Evolutionary conservation across 35 echinoderm and acorn worm genomes (phyloP), one percentile per base, ranked within the genome.

Genomic region (Chiridota heheva): DNA sequence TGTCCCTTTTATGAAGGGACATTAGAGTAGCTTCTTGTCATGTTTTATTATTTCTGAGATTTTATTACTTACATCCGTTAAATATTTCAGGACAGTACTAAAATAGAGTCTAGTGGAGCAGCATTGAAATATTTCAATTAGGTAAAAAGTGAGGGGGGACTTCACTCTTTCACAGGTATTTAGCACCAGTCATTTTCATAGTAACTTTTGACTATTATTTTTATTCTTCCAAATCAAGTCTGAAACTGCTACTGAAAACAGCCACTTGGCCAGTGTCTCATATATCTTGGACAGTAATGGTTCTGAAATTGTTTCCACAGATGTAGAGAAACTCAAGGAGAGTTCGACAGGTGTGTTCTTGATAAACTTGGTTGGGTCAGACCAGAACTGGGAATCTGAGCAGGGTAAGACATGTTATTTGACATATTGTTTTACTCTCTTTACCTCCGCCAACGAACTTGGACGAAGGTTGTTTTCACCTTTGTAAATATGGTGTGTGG

Each of bases 291-390:
- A 29, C 40, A 70, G 13, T 32, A 56, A 26, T 12, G 13, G 48
- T 31, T 32, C 22, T 78, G 5, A 41, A 0, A 44, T 72, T 58
- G 17, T 2, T 2, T 78, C 86, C 72, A 7, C 40, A 91, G 95
- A 40, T 98, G 95, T 42, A 73, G 95, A 6, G 43, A 88, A 70
- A 30, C 58, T 13, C 95, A 98, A 44, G 82, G 37, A 24, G 58
- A 67, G 29, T 98, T 98, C 82, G 95, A 98, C 60, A 98, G 78
- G 37, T 98, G 95, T 98, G 89, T 83, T 37, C 60, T 92, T 45
- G 89, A 98, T 12, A 88, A 91, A 76, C 84, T 98, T 1, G 89
- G 89, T 13, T 98, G 95, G 95, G 67, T 92, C 35, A 72, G 95
- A 70, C 95, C 95, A 74, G 89, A 98, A 56, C 72, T 91, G 6